Evolutionary conservation across 1,140 invertebrate species (phyloP).

Genomic region (Branchinecta lindahli): DNA sequence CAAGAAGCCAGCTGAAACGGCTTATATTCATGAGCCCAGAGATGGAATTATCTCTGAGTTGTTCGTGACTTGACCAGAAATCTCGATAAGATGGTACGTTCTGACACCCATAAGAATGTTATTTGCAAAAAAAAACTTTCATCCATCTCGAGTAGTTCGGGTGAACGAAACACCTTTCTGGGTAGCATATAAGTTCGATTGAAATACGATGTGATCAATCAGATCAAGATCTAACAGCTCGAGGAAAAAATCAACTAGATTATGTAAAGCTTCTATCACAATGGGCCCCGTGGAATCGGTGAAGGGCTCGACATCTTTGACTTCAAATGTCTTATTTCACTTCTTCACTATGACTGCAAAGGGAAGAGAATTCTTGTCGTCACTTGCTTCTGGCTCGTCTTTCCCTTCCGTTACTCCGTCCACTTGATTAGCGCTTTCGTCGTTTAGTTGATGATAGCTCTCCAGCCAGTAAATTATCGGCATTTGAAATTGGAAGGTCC

Average conservation of each 20-base stretch:
- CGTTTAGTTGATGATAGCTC: slow-evolving; percentile 4
- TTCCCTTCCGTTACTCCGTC: slow-evolving; percentile 4
- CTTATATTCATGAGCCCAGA: slow-evolving; percentile 5
- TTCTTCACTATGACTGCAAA: slow-evolving; percentile 1
- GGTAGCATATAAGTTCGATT: slow-evolving; percentile 5
- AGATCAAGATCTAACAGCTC: slow-evolving; percentile 5
- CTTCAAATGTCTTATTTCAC: slow-evolving; percentile 8
- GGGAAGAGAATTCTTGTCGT: slow-evolving; percentile 8
- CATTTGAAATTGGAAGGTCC: slow-evolving; percentile 8
- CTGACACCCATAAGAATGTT: slow-evolving; percentile 5
- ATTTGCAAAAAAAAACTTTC: neutral
- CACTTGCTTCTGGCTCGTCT: slow-evolving; percentile 3
- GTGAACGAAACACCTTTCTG: too few relatives aligned
- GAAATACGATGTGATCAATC: slow-evolving; percentile 4
- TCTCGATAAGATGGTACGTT: slow-evolving; percentile 8
- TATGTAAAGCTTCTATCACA: too few relatives aligned
- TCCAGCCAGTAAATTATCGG: slow-evolving; percentile 4
- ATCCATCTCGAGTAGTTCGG: slow-evolving; percentile 4
- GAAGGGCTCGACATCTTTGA: slow-evolving; percentile 7
- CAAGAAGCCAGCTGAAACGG: too few relatives aligned
- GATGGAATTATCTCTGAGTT: slow-evolving; percentile 6
- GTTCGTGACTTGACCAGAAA: slow-evolving; percentile 1
- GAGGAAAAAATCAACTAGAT: slow-evolving; percentile 9
- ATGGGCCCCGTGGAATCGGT: slow-evolving; percentile 2
- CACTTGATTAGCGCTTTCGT: neutral